Evolutionary conservation across 2,113 vertebrate genomes (phyloP).

Genomic region (Myotis yumanensis): DNA sequence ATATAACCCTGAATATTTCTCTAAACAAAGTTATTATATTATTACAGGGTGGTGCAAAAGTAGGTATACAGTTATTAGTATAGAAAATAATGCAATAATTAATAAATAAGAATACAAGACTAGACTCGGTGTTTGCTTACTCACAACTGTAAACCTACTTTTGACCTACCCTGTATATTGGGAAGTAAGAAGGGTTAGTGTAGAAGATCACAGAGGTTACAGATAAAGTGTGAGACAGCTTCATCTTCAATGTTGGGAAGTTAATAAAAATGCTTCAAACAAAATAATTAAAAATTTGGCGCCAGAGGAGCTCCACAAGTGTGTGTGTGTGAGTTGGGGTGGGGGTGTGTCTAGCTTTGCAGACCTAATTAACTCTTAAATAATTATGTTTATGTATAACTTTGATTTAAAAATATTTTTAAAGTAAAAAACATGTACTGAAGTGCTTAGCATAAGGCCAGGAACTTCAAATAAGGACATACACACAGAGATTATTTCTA

Average conservation of each 20-base stretch:
- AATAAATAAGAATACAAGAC: background rate
- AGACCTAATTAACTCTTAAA: background rate
- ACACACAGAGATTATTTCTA: background rate
- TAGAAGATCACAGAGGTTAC: background rate
- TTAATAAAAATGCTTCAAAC: background rate
- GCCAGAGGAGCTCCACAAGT: background rate
- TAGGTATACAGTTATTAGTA: background rate
- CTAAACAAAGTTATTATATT: background rate
- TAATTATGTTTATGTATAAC: background rate
- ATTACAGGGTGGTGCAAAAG: background rate
- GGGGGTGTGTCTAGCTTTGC: background rate
- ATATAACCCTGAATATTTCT: background rate
- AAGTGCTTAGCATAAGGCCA: background rate
- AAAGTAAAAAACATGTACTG: background rate
- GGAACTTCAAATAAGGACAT: background rate
- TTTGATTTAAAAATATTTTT: constrained; percentile 21
- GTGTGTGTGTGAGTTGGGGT: no score
- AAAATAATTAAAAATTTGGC: background rate
- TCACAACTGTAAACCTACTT: background rate
- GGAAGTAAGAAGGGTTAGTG: background rate
- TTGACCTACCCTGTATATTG: background rate
- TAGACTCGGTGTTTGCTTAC: background rate
- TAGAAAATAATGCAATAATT: background rate
- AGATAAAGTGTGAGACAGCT: background rate
- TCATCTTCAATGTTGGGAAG: background rate